phyloP scores from a whole-genome alignment of 2,888 invertebrate genomes.

The Sarcophaga variegata region DNA sequence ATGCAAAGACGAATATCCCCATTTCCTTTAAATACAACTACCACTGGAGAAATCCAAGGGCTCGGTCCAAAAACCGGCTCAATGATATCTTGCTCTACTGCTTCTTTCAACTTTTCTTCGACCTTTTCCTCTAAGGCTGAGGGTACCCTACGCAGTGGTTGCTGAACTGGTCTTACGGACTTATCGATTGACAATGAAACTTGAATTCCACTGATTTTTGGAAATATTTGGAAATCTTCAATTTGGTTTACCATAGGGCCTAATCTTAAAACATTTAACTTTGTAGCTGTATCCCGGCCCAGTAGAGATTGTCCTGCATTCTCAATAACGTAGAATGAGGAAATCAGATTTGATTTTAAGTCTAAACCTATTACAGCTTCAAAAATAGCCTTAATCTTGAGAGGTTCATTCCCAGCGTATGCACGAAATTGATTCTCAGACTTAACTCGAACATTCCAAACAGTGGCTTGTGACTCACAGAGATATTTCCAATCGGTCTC shows the following conservation, averaged over 20 bases:
- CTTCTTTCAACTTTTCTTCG: constrained; percentile 50
- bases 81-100: constrained; percentile 34
- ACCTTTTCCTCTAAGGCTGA: constrained; percentile 71
- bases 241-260: constrained; percentile 33
- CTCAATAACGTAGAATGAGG: constrained; percentile 57
- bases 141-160: constrained; percentile 69
- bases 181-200: constrained; percentile 14
- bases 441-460: constrained; percentile 54
- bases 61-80: constrained; percentile 56
- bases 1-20: constrained; percentile 37
- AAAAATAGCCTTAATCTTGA: constrained; percentile 32
- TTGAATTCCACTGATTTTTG: constrained; percentile 73
- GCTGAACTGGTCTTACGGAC: constrained; percentile 6
- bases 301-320: constrained; percentile 47
- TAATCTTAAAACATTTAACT: constrained; percentile 48
- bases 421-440: constrained; percentile 43
- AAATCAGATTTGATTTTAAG: constrained; percentile 44
- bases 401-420: too few relatives aligned
- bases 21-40: constrained; percentile 36
- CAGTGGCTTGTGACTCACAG: constrained; percentile 34
- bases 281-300: constrained; percentile 53
- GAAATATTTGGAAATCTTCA: constrained; percentile 4
- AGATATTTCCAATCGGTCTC: constrained; percentile 24
- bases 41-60: constrained; percentile 32
- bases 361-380: constrained; percentile 52